phyloP scores from a whole-genome alignment of 2,888 invertebrate genomes.

The Copidosoma aretas region DNA sequence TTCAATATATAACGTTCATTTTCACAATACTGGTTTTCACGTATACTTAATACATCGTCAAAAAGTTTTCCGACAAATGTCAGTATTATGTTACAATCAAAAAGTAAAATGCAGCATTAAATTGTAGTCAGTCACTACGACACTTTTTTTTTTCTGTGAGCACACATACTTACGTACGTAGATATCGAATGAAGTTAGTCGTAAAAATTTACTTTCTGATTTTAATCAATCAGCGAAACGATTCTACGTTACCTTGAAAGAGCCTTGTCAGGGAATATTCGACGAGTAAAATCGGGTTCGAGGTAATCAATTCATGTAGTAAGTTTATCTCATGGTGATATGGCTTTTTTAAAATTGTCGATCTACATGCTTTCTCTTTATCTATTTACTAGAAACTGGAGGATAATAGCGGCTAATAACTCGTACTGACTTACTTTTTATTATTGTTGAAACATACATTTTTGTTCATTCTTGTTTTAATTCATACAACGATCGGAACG shows the following conservation, averaged over 20 bases:
- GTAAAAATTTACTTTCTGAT: conserved; percentile 12
- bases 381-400: conserved; percentile 30
- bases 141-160: too few relatives aligned
- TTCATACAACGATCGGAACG: conserved; percentile 9
- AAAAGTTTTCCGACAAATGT: conserved; percentile 19
- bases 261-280: too few relatives aligned
- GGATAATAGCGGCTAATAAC: conserved; percentile 29
- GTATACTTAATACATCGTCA: conserved; percentile 14
- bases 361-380: background rate
- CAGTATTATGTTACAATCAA: conserved; percentile 8
- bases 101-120: too few relatives aligned
- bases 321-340: too few relatives aligned
- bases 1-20: background rate
- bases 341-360: too few relatives aligned
- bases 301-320: too few relatives aligned
- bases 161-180: background rate
- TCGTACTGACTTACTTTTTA: background rate
- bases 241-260: too few relatives aligned
- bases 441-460: conserved; percentile 19
- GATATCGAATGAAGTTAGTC: background rate
- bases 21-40: conserved; percentile 9
- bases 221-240: too few relatives aligned
- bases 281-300: too few relatives aligned
- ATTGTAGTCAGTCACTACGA: too few relatives aligned
- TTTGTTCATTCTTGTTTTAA: conserved; percentile 10